phyloP scores from a whole-genome alignment of 2,797 vertebrate genomes.

The Clamator glandarius region DNA sequence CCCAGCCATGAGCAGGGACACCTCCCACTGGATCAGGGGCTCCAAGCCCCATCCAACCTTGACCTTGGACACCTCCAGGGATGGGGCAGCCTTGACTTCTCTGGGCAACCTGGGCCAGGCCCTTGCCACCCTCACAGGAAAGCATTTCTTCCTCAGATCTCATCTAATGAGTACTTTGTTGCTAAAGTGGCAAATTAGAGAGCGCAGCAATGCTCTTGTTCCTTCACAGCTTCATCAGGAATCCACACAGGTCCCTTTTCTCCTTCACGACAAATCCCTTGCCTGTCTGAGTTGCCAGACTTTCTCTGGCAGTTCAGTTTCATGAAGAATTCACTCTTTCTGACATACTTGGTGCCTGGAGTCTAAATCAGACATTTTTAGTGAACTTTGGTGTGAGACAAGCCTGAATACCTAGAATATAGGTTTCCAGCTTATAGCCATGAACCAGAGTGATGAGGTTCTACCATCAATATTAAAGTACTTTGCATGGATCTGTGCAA shows the following conservation, averaged over 20 bases:
- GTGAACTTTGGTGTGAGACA: not conserved
- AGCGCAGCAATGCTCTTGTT: not conserved
- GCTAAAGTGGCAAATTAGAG: not conserved
- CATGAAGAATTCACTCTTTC: not conserved
- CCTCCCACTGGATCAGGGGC: no score
- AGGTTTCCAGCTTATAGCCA: not conserved
- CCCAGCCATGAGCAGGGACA: no score
- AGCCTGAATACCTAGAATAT: constrained; percentile 22
- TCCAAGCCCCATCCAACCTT: no score
- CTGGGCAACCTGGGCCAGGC: no score
- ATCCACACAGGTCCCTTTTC: not conserved
- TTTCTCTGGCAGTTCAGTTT: not conserved
- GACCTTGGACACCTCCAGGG: no score
- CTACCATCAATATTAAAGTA: not conserved
- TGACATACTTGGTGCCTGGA: not conserved
- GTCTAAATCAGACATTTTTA: not conserved
- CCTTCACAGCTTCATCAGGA: not conserved
- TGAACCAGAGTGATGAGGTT: not conserved
- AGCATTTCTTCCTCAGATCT: no score
- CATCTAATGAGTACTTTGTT: not conserved
- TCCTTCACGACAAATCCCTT: not conserved
- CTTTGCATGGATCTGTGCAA: not conserved
- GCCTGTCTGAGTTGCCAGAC: not conserved
- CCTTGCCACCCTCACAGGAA: no score
- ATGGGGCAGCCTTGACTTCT: no score